Evolutionary conservation across 2,113 vertebrate species (phyloP).

Genomic region (Phylloscopus trochilus): DNA sequence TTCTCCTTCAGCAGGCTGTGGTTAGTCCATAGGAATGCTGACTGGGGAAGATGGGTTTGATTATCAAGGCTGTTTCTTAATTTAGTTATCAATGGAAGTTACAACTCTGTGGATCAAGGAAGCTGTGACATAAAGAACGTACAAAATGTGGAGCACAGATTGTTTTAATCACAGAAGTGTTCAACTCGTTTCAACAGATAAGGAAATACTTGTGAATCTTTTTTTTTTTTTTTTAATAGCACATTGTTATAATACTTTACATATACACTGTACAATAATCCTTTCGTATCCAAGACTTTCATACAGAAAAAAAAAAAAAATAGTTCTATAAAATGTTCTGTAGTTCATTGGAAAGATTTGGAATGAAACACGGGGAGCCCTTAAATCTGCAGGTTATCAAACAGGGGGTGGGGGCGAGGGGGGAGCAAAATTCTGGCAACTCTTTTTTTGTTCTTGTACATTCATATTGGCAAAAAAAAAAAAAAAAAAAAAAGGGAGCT

Average conservation of each 20-base stretch:
- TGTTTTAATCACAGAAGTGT: conserved; percentile 30
- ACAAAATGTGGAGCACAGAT: neutral
- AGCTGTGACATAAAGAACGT: neutral
- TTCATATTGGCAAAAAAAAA: conserved; percentile 22
- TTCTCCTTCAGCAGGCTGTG: neutral
- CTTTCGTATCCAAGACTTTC: conserved; percentile 20
- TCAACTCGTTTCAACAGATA: neutral
- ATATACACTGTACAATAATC: conserved; percentile 60
- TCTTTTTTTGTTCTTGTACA: conserved; percentile 19
- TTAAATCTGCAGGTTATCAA: conserved; percentile 25
- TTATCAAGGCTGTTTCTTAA: neutral
- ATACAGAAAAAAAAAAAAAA: conserved; percentile 32
- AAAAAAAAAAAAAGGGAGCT: neutral
- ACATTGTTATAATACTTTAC: conserved; percentile 54
- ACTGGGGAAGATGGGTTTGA: neutral
- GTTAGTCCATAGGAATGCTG: neutral
- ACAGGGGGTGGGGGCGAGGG: neutral
- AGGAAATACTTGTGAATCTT: neutral
- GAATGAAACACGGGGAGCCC: neutral
- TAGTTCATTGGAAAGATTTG: conserved; percentile 10
- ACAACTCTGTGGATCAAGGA: neutral
- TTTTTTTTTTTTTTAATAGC: conserved; percentile 31
- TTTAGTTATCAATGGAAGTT: neutral
- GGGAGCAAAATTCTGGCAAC: neutral
- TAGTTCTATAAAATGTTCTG: conserved; percentile 24